phyloP scores from a whole-genome alignment of 1,140 invertebrate genomes.

The Trichonephila clavipes region DNA sequence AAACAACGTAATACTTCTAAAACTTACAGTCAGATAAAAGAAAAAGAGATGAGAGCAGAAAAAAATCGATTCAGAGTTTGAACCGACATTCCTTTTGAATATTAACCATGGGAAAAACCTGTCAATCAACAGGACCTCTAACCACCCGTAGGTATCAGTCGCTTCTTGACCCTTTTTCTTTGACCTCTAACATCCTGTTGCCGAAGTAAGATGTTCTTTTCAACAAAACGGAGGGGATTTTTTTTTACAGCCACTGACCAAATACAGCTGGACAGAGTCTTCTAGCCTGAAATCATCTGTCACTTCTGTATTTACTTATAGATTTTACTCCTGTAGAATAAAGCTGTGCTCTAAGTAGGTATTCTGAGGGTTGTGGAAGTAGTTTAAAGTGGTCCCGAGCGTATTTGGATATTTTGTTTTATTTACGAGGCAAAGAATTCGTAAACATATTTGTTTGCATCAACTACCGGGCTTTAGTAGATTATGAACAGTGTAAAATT shows the following conservation, averaged over 20 bases:
- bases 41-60: background rate
- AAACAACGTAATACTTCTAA: too few relatives aligned
- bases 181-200: constrained; percentile 28
- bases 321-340: background rate
- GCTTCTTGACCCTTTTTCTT: constrained; percentile 41
- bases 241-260: constrained; percentile 55
- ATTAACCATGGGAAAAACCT: constrained; percentile 30
- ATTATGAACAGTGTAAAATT: too few relatives aligned
- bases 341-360: background rate
- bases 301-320: constrained; percentile 34
- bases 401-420: background rate
- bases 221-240: background rate
- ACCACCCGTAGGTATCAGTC: constrained; percentile 39
- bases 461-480: background rate
- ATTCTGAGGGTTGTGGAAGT: background rate
- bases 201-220: constrained; percentile 16
- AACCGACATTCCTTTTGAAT: background rate
- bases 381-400: background rate
- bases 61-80: background rate
- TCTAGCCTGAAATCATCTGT: constrained; percentile 24
- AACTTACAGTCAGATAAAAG: too few relatives aligned
- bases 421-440: background rate
- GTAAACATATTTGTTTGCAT: background rate
- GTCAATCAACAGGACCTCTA: background rate
- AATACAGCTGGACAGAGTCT: constrained; percentile 61